Conservation (phyloP, 2,797 vertebrate genomes). For the Semaprochilodus insignis region DNA sequence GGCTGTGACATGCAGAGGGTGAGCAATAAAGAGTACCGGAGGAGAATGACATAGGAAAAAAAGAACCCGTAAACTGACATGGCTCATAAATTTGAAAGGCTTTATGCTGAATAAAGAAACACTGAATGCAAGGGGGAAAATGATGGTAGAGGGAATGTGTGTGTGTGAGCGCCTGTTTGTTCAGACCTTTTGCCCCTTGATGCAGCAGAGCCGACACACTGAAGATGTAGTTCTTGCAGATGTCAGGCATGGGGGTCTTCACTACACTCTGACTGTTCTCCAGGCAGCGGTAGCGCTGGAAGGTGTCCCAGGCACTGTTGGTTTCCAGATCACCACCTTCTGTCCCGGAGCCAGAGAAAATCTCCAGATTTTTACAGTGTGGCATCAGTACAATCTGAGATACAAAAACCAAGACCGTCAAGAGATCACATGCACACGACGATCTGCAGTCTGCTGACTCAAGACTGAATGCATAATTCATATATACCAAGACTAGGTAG, state of each 20-base stretch:
- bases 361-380: slow-evolving; percentile 92
- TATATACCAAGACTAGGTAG: too few relatives aligned
- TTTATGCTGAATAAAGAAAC: background rate
- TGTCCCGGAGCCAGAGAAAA: slow-evolving; percentile 84
- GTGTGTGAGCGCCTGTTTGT: slow-evolving; percentile 2
- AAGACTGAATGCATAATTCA: too few relatives aligned
- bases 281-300: slow-evolving; percentile 93
- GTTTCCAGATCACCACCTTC: slow-evolving; percentile 82
- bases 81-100: background rate
- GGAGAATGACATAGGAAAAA: slow-evolving; percentile 37
- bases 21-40: slow-evolving; percentile 10
- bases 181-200: slow-evolving; percentile 86
- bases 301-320: slow-evolving; percentile 89
- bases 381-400: slow-evolving; percentile 94
- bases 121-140: background rate
- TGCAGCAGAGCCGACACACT: slow-evolving; percentile 95
- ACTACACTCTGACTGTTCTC: slow-evolving; percentile 93
- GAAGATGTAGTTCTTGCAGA: slow-evolving; percentile 93
- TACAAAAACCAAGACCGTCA: background rate
- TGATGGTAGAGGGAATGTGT: slow-evolving; percentile 17
- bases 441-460: too few relatives aligned
- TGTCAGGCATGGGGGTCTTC: slow-evolving; percentile 91
- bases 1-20: slow-evolving; percentile 47
- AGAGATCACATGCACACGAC: too few relatives aligned
- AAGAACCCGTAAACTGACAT: background rate